Base-by-base conservation (phyloP, 92 coral and sea anemone genomes). In the Isaurus tuberculatus region DNA sequence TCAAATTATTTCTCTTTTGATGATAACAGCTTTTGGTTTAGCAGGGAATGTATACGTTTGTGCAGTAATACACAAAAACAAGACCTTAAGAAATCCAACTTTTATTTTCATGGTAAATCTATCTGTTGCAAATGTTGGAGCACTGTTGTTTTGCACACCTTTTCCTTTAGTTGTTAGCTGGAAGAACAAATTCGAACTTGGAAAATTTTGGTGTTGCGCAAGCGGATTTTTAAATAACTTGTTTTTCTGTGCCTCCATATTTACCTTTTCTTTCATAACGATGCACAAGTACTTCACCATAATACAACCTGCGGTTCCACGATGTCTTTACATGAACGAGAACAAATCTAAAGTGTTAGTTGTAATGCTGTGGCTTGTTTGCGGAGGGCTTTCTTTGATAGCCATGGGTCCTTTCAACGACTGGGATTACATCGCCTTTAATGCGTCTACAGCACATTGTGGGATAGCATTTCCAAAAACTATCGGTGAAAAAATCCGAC, bases 141-240 rank as follows among this genome's bases (percentile, higher is more conserved):
- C 97, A 6, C 71, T 93, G 7, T 25, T 75, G 33, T 73, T 91
- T 14, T 93, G 97, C 49, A 89, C 94, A 7, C 97, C 97, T 17
- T 89, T 93, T 23, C 93, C 97, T 3, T 17, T 93, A 4, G 43
- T 86, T 25, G 80, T 86, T 63, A 93, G 97, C 51, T 83, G 83
- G 32, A 75, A 79, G 30, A 84, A 94, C 42, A 26, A 80, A 4
- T 91, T 64, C 60, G 63, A 64, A 37, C 64, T 91, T 73, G 86
- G 73, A 20, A 51, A 37, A 32, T 85, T 80, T 63, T 86, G 91
- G 92, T 93, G 97, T 71, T 55, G 87, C 17, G 31, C 74, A 5
- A 93, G 88, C 71, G 97, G 93, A 16, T 93, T 91, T 85, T 67
- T 93, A 16, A 93, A 91, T 80, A 93, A 93, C 79, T 89, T 93